phyloP scores from a whole-genome alignment of 2,888 invertebrate species.

The Serripes groenlandicus region DNA sequence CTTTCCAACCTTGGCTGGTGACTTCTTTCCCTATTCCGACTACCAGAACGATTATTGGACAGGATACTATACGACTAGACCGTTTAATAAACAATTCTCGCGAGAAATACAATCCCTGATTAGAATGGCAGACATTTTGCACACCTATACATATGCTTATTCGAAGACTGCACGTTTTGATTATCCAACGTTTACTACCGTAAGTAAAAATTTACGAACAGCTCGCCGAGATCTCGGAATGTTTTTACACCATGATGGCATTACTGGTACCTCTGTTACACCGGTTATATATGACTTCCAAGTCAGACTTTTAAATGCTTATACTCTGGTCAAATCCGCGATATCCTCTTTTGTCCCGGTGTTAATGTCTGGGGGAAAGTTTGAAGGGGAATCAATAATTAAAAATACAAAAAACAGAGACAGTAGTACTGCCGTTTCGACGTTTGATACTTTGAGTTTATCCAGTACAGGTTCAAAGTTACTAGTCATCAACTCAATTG shows the following conservation, averaged over 20 bases:
- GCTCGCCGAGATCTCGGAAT: conserved; percentile 94
- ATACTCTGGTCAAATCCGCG: conserved; percentile 63
- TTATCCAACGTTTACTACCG: conserved; percentile 72
- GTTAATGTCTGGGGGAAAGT: conserved; percentile 65
- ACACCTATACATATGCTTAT: conserved; percentile 75
- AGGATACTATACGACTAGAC: conserved; percentile 95
- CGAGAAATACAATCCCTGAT: conserved; percentile 87
- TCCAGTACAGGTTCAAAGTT: conserved; percentile 45
- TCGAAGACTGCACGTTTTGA: conserved; percentile 13
- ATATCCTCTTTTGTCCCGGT: conserved; percentile 63
- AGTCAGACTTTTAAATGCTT: conserved; percentile 68
- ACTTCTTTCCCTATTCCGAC: conserved; percentile 98
- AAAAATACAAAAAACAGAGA: conserved; percentile 15
- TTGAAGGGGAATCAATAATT: conserved; percentile 15
- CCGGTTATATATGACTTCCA: conserved; percentile 96
- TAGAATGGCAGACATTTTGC: conserved; percentile 83
- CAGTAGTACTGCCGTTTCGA: neutral
- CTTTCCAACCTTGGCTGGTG: conserved; percentile 93
- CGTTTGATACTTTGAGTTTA: neutral
- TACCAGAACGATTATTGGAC: conserved; percentile 96
- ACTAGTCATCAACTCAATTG: conserved; percentile 45
- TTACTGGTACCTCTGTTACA: conserved; percentile 97
- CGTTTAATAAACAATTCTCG: conserved; percentile 90
- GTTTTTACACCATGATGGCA: conserved; percentile 99
- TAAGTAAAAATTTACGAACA: conserved; percentile 84